Evolutionary conservation across 2,888 invertebrate genomes (phyloP).

Genomic region (Acleris cristana): DNA sequence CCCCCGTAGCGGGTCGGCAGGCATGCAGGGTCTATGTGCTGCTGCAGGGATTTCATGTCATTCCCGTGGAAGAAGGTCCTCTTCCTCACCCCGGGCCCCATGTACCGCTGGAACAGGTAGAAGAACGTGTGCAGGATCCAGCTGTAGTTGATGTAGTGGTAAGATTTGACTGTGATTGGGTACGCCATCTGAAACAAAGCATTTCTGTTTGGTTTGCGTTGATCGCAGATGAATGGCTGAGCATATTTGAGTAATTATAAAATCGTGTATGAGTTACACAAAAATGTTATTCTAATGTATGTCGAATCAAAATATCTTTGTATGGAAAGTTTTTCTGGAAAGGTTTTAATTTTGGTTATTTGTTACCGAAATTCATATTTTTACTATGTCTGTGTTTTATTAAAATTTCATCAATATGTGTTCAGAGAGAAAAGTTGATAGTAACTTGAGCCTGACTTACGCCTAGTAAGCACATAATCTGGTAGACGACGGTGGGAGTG

Average conservation of each 20-base stretch:
- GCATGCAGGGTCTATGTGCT: conserved; percentile 59
- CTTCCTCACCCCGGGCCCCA: conserved; percentile 86
- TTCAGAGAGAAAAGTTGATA: too few relatives aligned
- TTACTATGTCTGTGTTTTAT: too few relatives aligned
- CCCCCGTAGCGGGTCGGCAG: conserved; percentile 69
- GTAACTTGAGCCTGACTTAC: conserved; percentile 38
- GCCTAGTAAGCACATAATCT: conserved; percentile 69
- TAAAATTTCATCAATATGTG: too few relatives aligned
- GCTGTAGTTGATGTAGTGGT: conserved; percentile 91
- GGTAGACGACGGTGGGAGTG: conserved; percentile 71
- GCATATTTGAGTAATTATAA: too few relatives aligned
- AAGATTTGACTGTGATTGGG: conserved; percentile 86
- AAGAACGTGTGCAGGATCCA: conserved; percentile 91
- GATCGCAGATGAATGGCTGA: too few relatives aligned
- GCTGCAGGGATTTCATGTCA: conserved; percentile 68
- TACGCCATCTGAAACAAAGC: conserved; percentile 82
- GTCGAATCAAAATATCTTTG: too few relatives aligned
- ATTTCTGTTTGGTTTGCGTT: not conserved
- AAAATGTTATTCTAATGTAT: too few relatives aligned
- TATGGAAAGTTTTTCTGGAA: too few relatives aligned
- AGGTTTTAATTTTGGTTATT: too few relatives aligned
- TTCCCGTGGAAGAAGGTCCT: conserved; percentile 71
- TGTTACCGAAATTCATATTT: too few relatives aligned
- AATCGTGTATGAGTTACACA: too few relatives aligned
- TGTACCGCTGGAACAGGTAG: conserved; percentile 89